These are phyloP conservation scores for Amazona ochrocephala DNA, from an alignment of 2,797 vertebrate genomes.

Conservation along the genomic window DNA sequence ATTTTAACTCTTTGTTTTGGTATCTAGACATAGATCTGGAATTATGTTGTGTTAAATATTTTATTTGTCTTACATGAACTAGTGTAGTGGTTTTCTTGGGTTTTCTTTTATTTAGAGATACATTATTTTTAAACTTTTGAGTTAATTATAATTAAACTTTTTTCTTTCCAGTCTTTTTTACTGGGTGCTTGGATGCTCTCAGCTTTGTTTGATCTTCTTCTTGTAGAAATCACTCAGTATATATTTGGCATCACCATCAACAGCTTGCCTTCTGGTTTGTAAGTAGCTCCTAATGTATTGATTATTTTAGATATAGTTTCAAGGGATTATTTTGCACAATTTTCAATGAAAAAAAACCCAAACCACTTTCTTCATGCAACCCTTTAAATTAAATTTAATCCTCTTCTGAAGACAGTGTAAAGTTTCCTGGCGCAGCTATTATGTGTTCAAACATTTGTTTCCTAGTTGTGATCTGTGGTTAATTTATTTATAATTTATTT, in stretches of 20 bases:
- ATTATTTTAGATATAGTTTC: background rate
- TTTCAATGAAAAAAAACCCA: background rate
- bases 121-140: background rate
- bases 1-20: background rate
- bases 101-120: background rate
- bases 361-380: background rate
- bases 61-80: background rate
- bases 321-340: background rate
- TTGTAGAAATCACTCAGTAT: slow-evolving; percentile 82
- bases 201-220: slow-evolving; percentile 86
- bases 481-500: background rate
- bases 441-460: background rate
- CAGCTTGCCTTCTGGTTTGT: slow-evolving; percentile 93
- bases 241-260: slow-evolving; percentile 85
- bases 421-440: background rate
- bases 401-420: background rate
- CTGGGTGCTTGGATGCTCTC: slow-evolving; percentile 92
- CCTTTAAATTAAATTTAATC: slow-evolving; percentile 4
- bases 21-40: background rate
- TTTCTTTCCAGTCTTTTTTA: slow-evolving; percentile 88
- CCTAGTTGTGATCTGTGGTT: background rate
- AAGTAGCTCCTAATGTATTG: slow-evolving; percentile 77
- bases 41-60: background rate
- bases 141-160: background rate
- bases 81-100: background rate